Conservation (phyloP, 2,888 invertebrate species). For the Gisinianus flammeolus region DNA sequence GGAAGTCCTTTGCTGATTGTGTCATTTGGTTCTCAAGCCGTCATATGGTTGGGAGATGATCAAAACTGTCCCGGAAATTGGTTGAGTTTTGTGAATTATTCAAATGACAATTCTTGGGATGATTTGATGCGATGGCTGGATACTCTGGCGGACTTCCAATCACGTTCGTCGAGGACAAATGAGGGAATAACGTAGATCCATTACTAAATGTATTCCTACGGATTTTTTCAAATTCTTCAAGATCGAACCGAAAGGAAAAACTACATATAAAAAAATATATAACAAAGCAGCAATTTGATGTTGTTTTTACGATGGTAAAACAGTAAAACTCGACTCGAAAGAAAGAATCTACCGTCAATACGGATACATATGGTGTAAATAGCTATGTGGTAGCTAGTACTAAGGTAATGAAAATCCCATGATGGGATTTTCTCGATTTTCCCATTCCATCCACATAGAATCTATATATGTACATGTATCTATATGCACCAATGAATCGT, state of each 20-base stretch:
- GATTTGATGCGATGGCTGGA: background rate
- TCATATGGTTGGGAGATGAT: background rate
- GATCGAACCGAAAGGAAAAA: conserved; percentile 61
- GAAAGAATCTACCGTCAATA: too few species aligned
- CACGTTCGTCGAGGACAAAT: conserved; percentile 66
- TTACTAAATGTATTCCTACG: conserved; percentile 66
- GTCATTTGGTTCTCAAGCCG: background rate
- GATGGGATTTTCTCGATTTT: too few species aligned
- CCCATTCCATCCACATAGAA: too few species aligned
- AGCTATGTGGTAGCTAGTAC: too few species aligned
- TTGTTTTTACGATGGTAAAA: too few species aligned
- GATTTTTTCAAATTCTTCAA: conserved; percentile 70
- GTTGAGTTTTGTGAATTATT: conserved; percentile 27
- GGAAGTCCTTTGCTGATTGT: background rate
- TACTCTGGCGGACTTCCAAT: conserved; percentile 47
- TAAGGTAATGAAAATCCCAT: too few species aligned
- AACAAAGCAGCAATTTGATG: background rate
- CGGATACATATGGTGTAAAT: too few species aligned
- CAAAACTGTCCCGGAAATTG: conserved; percentile 49
- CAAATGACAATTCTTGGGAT: conserved; percentile 30
- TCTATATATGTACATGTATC: too few species aligned
- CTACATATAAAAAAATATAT: background rate
- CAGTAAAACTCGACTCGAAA: too few species aligned
- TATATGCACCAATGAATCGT: too few species aligned
- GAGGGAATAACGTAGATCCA: conserved; percentile 69